Percentiles rank a stretch among this genome's conserved stretches.
These are phyloP conservation scores for Melanotaenia nigrans DNA, from an alignment of 2,797 vertebrate genomes.

Conservation along the genomic window DNA sequence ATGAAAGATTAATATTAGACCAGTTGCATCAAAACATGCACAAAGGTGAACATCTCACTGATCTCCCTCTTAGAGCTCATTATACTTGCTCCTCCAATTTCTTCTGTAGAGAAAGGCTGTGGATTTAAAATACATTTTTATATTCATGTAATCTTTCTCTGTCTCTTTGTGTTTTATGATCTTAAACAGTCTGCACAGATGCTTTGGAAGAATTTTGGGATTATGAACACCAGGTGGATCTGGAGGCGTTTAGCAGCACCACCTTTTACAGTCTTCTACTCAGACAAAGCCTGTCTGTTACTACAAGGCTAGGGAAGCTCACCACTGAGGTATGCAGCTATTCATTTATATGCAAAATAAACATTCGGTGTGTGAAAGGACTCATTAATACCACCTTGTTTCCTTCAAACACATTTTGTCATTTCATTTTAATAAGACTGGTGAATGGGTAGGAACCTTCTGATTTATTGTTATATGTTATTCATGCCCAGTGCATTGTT, in stretches of 20 bases:
- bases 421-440: not conserved
- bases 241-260: constrained; percentile 88
- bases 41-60: not conserved
- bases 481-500: not conserved
- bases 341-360: constrained; percentile 1
- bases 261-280: constrained; percentile 88
- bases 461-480: not conserved
- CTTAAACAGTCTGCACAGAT: constrained; percentile 35
- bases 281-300: constrained; percentile 89
- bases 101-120: not conserved
- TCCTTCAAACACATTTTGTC: not conserved
- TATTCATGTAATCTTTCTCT: not conserved
- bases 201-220: constrained; percentile 82
- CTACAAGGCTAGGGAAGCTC: constrained; percentile 83
- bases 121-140: not conserved
- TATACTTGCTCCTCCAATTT: not conserved
- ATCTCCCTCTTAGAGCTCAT: not conserved
- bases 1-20: not conserved
- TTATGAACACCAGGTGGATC: constrained; percentile 87
- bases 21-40: constrained; percentile 2
- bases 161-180: constrained; percentile 2
- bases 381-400: not conserved
- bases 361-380: not conserved
- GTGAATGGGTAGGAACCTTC: not conserved
- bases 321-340: constrained; percentile 85